Percentiles rank a stretch among this genome's conserved stretches.
Conservation (phyloP, 2,113 vertebrate genomes). For the Sinocyclocheilus maitianheensis region DNA sequence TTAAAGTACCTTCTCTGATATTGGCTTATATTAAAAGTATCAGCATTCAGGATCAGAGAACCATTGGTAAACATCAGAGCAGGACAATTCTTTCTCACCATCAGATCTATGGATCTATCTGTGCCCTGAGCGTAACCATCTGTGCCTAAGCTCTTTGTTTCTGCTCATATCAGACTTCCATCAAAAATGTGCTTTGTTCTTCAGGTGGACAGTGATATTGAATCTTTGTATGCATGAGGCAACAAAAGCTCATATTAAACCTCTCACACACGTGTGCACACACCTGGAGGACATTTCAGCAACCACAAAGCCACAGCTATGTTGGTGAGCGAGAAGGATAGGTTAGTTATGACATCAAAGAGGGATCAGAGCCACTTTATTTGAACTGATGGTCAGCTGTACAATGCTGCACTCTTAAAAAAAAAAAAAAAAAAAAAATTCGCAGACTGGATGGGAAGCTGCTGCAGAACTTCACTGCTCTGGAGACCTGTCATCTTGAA, state of each 20-base stretch:
- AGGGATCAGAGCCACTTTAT: not conserved
- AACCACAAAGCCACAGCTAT: conserved; percentile 45
- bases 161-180: conserved; percentile 44
- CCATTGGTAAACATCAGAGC: not conserved
- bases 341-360: conserved; percentile 28
- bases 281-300: conserved; percentile 45
- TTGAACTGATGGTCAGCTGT: not conserved
- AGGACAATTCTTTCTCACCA: not conserved
- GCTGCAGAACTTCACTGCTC: conserved; percentile 78
- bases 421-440: conserved; percentile 72
- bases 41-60: not conserved
- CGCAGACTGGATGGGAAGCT: conserved; percentile 78
- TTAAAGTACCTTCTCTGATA: no score
- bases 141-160: conserved; percentile 6
- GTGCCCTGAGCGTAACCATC: not conserved
- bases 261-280: conserved; percentile 36
- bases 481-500: no score
- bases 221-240: conserved; percentile 63
- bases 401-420: no score
- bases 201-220: conserved; percentile 66
- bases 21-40: not conserved
- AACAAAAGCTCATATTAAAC: conserved; percentile 60
- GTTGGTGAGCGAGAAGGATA: not conserved
- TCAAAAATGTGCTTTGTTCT: conserved; percentile 65
- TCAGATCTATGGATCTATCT: not conserved